A percentile compares a stretch with the other conserved stretches of the same genome.
Evolutionary conservation across 2,888 invertebrate genomes (phyloP).

Genomic region (Pilophorus perplexus): DNA sequence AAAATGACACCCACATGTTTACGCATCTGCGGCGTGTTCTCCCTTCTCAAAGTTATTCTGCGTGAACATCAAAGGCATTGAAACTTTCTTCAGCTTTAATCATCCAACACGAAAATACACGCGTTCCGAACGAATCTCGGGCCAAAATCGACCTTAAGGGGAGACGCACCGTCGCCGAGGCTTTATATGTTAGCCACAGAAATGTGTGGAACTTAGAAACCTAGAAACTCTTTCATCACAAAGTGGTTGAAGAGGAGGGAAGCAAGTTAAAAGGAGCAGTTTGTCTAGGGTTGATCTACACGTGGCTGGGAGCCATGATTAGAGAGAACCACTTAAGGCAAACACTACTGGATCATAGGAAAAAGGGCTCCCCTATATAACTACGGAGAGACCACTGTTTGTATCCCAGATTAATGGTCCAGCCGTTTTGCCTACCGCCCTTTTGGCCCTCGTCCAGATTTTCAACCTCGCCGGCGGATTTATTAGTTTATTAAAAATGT

Average conservation of each 20-base stretch:
- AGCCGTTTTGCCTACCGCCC: conserved; percentile 38
- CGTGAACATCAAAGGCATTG: too few relatives aligned
- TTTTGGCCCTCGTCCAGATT: conserved; percentile 37
- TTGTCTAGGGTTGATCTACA: conserved; percentile 39
- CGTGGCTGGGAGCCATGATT: conserved; percentile 40
- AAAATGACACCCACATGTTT: too few relatives aligned
- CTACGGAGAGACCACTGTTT: conserved; percentile 24
- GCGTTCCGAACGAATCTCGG: too few relatives aligned
- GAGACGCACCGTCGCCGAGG: too few relatives aligned
- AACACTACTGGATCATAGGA: conserved; percentile 37
- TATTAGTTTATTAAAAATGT: conserved; percentile 42
- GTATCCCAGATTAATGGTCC: conserved; percentile 38
- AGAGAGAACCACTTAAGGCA: conserved; percentile 38
- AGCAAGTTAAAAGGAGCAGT: conserved; percentile 38
- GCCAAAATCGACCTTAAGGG: too few relatives aligned
- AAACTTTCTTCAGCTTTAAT: too few relatives aligned
- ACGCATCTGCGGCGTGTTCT: too few relatives aligned
- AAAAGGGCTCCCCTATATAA: conserved; percentile 6
- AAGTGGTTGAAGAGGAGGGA: neutral
- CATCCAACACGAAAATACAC: too few relatives aligned
- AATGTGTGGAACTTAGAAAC: conserved; percentile 24
- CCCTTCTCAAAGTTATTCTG: too few relatives aligned
- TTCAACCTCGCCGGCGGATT: conserved; percentile 22
- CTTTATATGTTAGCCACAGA: neutral
- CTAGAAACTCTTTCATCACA: conserved; percentile 28